These are phyloP conservation scores for Drosophila villosipedis DNA, from an alignment of 2,888 invertebrate species.

Conservation along the genomic window DNA sequence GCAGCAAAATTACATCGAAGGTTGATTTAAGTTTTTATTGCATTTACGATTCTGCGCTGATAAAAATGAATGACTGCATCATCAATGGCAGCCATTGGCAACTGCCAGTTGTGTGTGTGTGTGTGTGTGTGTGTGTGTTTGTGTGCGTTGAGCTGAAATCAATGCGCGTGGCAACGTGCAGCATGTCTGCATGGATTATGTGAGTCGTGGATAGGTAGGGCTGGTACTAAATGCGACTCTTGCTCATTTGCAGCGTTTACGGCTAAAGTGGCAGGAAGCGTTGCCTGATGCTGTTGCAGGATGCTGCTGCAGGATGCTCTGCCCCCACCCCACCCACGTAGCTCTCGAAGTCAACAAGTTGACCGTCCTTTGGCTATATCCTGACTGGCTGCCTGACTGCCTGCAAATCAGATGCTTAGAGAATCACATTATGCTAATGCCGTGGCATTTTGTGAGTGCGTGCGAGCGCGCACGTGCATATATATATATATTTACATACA, in stretches of 20 bases:
- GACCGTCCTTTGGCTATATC: constrained; percentile 52
- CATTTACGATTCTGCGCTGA: constrained; percentile 65
- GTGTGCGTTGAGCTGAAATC: constrained; percentile 33
- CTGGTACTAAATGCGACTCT: constrained; percentile 52
- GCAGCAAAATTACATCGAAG: constrained; percentile 42
- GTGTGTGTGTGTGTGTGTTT: background rate
- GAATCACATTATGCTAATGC: constrained; percentile 76
- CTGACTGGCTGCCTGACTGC: constrained; percentile 31
- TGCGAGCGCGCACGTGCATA: constrained; percentile 8
- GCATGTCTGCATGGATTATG: constrained; percentile 23
- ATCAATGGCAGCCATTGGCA: constrained; percentile 47
- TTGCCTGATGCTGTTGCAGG: constrained; percentile 30
- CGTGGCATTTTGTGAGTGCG: constrained; percentile 54
- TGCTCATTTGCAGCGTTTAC: constrained; percentile 77
- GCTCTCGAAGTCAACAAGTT: constrained; percentile 70
- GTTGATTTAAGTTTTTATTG: constrained; percentile 67
- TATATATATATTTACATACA: background rate
- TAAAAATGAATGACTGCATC: constrained; percentile 77
- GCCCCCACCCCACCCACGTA: no score
- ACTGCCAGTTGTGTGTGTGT: background rate
- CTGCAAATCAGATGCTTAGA: constrained; percentile 71
- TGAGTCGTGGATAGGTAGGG: constrained; percentile 6
- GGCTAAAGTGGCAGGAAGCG: constrained; percentile 71
- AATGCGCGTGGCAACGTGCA: constrained; percentile 38
- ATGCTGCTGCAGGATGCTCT: constrained; percentile 22